These are phyloP conservation scores for Archips crataeganus DNA, from an alignment of 2,888 invertebrate species.

Conservation along the genomic window DNA sequence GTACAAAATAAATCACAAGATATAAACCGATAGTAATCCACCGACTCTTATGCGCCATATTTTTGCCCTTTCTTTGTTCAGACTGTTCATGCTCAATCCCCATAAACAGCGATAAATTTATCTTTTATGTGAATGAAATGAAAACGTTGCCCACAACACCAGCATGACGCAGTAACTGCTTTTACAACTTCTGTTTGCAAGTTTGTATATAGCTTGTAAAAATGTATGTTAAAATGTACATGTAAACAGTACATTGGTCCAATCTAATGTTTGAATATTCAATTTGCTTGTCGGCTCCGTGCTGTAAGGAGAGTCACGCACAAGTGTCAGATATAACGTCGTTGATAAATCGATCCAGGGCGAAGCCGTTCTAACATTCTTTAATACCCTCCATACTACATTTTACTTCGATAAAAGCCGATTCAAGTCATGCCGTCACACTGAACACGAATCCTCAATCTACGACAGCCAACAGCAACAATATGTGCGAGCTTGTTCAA, in stretches of 20 bases:
- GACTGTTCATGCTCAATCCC: conserved; percentile 17
- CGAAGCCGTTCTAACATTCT: not conserved
- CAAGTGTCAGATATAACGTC: not conserved
- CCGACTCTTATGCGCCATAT: conserved; percentile 6
- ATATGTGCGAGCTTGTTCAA: conserved; percentile 37
- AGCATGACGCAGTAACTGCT: conserved; percentile 3
- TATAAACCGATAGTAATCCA: conserved; percentile 25
- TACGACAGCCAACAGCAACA: conserved; percentile 11
- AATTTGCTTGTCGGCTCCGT: not conserved
- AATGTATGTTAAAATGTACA: not conserved
- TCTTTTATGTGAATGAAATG: conserved; percentile 24
- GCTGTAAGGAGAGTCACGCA: conserved; percentile 6
- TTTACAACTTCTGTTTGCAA: not conserved
- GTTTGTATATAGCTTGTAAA: conserved; percentile 6
- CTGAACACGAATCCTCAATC: not conserved
- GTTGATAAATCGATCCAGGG: conserved; percentile 20
- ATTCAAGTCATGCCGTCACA: conserved; percentile 12
- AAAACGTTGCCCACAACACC: not conserved
- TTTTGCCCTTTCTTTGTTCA: conserved; percentile 20
- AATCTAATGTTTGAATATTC: not conserved
- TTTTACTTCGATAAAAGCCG: conserved; percentile 26
- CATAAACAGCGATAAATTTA: conserved; percentile 30
- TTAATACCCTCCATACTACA: not conserved
- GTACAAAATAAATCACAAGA: conserved; percentile 21
- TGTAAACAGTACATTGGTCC: not conserved